A percentile compares a stretch with the other conserved stretches of the same genome.
These are phyloP conservation scores for Spodoptera picta DNA, from an alignment of 2,888 invertebrate species.

Conservation along the genomic window DNA sequence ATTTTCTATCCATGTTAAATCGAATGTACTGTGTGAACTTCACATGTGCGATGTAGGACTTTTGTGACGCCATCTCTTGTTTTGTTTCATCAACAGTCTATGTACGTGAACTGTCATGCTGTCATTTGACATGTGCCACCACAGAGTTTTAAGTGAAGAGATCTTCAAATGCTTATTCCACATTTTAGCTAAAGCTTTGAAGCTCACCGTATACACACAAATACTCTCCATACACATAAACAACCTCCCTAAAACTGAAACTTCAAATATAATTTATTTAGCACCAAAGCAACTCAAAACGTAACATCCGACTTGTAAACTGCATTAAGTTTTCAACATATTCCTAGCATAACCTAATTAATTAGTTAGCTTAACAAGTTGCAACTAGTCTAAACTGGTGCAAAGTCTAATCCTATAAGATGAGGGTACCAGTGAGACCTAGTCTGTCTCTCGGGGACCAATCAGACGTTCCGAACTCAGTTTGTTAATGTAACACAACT, in stretches of 20 bases:
- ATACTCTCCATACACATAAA: too few species aligned
- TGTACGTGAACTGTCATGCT: too few species aligned
- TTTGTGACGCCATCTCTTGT: too few species aligned
- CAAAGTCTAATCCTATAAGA: constrained; percentile 54
- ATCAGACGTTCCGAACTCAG: constrained; percentile 68
- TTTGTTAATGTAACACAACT: constrained; percentile 58
- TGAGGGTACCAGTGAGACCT: constrained; percentile 43
- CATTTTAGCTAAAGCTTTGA: too few species aligned
- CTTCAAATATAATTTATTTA: constrained; percentile 10
- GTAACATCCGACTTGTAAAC: constrained; percentile 30
- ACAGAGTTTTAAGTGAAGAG: too few species aligned
- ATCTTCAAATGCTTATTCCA: too few species aligned
- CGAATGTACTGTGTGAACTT: too few species aligned
- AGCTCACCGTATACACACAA: too few species aligned
- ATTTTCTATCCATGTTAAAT: too few species aligned
- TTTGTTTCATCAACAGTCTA: too few species aligned
- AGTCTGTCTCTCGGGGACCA: constrained; percentile 68
- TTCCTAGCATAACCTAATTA: constrained; percentile 60
- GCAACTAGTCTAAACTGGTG: constrained; percentile 56
- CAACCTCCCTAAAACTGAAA: neutral
- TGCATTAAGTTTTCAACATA: constrained; percentile 49
- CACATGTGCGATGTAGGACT: too few species aligned
- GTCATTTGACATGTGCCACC: too few species aligned
- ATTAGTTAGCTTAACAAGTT: constrained; percentile 53
- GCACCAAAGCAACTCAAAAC: constrained; percentile 28